Evolutionary conservation across 2,797 vertebrate genomes (phyloP).

Genomic region (Acanthopagrus latus): DNA sequence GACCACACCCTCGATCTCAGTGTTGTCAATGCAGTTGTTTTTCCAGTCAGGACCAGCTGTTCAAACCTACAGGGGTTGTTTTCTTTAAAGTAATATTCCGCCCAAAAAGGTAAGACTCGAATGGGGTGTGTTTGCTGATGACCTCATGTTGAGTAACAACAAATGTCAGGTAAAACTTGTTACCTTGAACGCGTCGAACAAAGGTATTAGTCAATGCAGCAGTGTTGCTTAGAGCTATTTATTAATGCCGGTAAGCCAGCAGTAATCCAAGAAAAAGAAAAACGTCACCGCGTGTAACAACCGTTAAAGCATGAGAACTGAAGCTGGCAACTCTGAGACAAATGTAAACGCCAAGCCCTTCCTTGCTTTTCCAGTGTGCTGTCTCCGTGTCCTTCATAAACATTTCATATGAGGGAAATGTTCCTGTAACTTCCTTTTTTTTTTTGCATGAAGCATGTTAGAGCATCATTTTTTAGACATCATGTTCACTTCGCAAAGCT

Average conservation of each 20-base stretch:
- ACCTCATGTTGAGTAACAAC: neutral
- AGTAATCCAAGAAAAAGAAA: neutral
- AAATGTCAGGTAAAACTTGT: neutral
- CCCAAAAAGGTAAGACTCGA: neutral
- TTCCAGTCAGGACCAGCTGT: too few species aligned
- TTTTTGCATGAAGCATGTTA: conserved; percentile 21
- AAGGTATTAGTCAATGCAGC: neutral
- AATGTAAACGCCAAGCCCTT: conserved; percentile 3
- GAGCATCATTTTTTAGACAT: conserved; percentile 44
- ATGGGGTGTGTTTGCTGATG: neutral
- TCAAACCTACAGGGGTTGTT: neutral
- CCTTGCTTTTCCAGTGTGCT: neutral
- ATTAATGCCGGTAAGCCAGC: neutral
- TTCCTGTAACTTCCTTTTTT: conserved; percentile 7
- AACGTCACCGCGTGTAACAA: neutral
- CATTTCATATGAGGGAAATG: conserved; percentile 50
- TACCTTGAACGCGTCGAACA: neutral
- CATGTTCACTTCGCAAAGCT: conserved; percentile 32
- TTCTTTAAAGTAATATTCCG: neutral
- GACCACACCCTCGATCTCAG: too few species aligned
- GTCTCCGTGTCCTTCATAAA: conserved; percentile 55
- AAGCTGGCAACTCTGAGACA: neutral
- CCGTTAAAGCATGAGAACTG: neutral
- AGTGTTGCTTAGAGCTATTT: neutral
- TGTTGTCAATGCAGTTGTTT: too few species aligned